Percentiles rank a stretch among this genome's conserved stretches.
phyloP scores from a whole-genome alignment of 2,113 vertebrate genomes.

The Brachionichthys hirsutus region DNA sequence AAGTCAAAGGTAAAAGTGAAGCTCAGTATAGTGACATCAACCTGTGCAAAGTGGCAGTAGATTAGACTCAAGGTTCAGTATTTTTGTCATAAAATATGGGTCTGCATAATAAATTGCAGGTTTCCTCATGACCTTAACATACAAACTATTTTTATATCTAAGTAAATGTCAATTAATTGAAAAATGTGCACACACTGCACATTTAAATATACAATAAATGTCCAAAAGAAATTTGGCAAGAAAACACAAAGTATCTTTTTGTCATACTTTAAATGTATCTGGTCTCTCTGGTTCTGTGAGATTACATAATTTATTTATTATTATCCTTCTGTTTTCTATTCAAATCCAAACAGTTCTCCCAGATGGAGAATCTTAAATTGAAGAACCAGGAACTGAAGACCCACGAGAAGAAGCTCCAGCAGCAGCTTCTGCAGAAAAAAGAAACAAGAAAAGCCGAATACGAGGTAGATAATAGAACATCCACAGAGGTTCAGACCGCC shows the following conservation, averaged over 20 bases:
- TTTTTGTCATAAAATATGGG: not conserved
- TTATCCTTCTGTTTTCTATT: not conserved
- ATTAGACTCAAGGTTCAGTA: not conserved
- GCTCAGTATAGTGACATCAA: not conserved
- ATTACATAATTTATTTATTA: not conserved
- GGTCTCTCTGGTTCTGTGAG: too few species aligned
- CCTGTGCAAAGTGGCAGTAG: too few species aligned
- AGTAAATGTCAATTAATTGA: too few species aligned
- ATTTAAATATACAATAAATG: too few species aligned
- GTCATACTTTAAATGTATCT: too few species aligned
- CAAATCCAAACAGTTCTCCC: conserved; percentile 28
- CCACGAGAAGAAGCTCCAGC: conserved; percentile 41
- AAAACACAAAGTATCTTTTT: too few species aligned
- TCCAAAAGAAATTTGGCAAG: too few species aligned
- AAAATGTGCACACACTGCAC: too few species aligned
- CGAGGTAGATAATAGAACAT: conserved; percentile 33
- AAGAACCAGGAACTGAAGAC: conserved; percentile 44
- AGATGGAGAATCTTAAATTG: conserved; percentile 39
- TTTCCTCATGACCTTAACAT: not conserved
- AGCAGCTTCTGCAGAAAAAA: conserved; percentile 51
- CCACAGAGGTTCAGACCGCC: not conserved
- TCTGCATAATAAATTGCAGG: too few species aligned
- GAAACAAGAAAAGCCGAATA: conserved; percentile 24
- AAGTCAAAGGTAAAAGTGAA: conserved; percentile 45
- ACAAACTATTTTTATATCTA: too few species aligned